phyloP scores from a whole-genome alignment of 2,113 vertebrate species.

The Acanthochromis polyacanthus region DNA sequence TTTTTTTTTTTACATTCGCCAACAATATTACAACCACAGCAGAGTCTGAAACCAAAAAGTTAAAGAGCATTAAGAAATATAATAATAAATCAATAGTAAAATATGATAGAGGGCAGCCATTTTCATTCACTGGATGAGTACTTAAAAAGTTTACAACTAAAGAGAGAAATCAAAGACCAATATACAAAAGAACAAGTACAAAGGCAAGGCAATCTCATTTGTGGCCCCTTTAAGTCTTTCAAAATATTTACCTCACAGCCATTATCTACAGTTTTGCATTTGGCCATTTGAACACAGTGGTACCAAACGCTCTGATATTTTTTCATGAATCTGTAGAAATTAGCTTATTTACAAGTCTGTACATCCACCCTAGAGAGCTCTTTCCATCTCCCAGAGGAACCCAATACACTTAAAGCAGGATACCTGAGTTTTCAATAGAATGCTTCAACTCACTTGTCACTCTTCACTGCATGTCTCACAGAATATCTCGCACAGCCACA shows the following conservation, averaged over 20 bases:
- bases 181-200: constrained; percentile 86
- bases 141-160: constrained; percentile 81
- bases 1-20: constrained; percentile 57
- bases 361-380: constrained; percentile 87
- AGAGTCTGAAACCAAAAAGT: constrained; percentile 46
- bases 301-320: constrained; percentile 82
- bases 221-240: constrained; percentile 83
- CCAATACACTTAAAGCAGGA: constrained; percentile 88
- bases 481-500: constrained; percentile 75
- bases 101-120: constrained; percentile 77
- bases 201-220: constrained; percentile 93
- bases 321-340: constrained; percentile 86
- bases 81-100: constrained; percentile 70
- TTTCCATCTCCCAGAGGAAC: constrained; percentile 84
- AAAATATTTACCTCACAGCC: constrained; percentile 90
- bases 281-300: constrained; percentile 91
- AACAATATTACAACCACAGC: constrained; percentile 58
- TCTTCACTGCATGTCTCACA: constrained; percentile 86
- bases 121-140: constrained; percentile 82
- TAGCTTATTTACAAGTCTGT: constrained; percentile 92
- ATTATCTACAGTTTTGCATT: constrained; percentile 93
- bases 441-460: constrained; percentile 84
- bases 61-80: constrained; percentile 72
- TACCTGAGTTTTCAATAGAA: constrained; percentile 96
- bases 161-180: constrained; percentile 74